These are phyloP conservation scores for Sycophila sp. DNA, from an alignment of 1,140 invertebrate species.

Conservation along the genomic window DNA sequence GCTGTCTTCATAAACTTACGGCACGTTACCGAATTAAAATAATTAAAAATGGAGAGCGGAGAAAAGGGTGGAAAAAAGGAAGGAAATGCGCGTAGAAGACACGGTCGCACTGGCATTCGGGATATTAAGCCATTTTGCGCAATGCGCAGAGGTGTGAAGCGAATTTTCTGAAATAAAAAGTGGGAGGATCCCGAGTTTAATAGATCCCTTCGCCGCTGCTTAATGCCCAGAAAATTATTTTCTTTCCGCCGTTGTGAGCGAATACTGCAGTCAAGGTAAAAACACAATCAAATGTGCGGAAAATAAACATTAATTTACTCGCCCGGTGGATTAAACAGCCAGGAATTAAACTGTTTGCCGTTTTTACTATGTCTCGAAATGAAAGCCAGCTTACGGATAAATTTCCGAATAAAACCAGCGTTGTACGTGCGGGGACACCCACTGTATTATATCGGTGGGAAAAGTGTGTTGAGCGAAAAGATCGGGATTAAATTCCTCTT, in stretches of 20 bases:
- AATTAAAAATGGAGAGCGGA: background rate
- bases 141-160: background rate
- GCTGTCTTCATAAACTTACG: slow-evolving; percentile 13
- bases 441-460: background rate
- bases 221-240: slow-evolving; percentile 22
- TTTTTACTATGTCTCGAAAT: background rate
- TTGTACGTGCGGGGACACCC: background rate
- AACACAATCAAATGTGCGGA: background rate
- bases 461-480: no score
- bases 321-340: background rate
- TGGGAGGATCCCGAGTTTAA: background rate
- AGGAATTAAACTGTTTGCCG: background rate
- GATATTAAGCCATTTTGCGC: slow-evolving; percentile 15
- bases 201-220: background rate
- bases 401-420: background rate
- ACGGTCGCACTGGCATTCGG: background rate
- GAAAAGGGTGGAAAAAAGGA: background rate
- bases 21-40: background rate
- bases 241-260: background rate
- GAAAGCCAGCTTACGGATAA: no score
- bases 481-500: background rate
- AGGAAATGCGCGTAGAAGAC: background rate
- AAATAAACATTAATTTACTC: background rate
- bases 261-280: no score
- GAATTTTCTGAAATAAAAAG: background rate